Evolutionary conservation across 2,113 vertebrate genomes (phyloP).

Genomic region (Gymnarchus niloticus): DNA sequence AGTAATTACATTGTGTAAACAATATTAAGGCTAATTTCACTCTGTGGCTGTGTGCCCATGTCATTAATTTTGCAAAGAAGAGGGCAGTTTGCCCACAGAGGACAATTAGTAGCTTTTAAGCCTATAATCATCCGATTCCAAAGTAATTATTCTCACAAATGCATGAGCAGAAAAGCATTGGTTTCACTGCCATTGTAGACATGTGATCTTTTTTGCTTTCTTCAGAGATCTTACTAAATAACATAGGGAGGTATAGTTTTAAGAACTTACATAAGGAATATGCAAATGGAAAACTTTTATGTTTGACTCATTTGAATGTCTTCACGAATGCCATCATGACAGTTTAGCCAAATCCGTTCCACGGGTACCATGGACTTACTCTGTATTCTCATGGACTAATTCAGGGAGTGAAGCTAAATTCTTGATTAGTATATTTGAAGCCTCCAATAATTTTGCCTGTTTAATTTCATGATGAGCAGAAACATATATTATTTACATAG

Average conservation of each 20-base stretch:
- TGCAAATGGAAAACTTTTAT: not conserved
- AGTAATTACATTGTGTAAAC: constrained; percentile 20
- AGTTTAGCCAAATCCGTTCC: not conserved
- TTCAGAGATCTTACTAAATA: not conserved
- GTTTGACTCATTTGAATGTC: not conserved
- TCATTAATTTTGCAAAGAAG: constrained; percentile 17
- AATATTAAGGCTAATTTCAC: constrained; percentile 19
- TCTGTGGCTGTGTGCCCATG: constrained; percentile 4
- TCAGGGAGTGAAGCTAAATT: not conserved
- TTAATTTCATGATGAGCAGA: not conserved
- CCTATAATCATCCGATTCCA: not conserved
- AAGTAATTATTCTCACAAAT: constrained; percentile 16
- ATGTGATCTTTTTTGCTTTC: not conserved
- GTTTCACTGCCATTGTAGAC: not conserved
- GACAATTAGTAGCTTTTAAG: constrained; percentile 15
- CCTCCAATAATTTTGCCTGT: not conserved
- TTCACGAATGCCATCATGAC: not conserved
- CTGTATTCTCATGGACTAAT: not conserved
- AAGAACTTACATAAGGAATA: not conserved
- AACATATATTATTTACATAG: too few relatives aligned
- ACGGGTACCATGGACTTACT: not conserved
- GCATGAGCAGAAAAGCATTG: not conserved
- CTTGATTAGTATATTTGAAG: not conserved
- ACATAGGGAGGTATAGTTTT: not conserved
- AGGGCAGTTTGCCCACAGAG: constrained; percentile 20